Conservation (phyloP, 2,888 invertebrate species). For the Periphyllus acericola region DNA sequence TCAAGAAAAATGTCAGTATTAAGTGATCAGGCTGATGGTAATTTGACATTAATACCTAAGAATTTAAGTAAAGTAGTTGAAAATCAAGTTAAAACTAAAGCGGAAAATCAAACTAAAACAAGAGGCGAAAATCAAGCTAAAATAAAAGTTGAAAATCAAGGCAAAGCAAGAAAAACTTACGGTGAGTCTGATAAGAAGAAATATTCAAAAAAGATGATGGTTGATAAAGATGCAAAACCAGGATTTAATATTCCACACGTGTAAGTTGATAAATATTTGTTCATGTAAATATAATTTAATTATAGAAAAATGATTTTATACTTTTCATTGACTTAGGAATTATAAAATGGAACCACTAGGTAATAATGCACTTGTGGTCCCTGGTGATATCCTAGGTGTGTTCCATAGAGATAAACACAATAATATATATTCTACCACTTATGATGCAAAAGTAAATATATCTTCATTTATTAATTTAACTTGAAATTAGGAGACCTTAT, state of each 20-base stretch:
- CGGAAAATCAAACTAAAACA: too few species aligned
- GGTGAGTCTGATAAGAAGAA: constrained; percentile 20
- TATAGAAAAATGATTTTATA: background rate
- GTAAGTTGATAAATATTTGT: background rate
- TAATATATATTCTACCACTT: constrained; percentile 76
- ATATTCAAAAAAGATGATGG: background rate
- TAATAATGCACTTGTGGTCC: constrained; percentile 71
- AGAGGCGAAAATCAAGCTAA: too few species aligned
- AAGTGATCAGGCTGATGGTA: background rate
- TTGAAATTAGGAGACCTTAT: background rate
- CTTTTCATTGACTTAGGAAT: constrained; percentile 27
- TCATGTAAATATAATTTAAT: background rate
- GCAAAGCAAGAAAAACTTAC: constrained; percentile 8
- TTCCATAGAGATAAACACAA: constrained; percentile 83
- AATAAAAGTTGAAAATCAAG: too few species aligned
- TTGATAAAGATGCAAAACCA: background rate
- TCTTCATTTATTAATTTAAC: background rate
- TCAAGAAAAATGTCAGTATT: background rate
- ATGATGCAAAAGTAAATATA: constrained; percentile 82
- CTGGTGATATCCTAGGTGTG: constrained; percentile 88
- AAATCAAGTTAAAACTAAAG: too few species aligned
- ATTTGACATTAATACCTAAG: background rate
- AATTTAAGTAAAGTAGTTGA: too few species aligned
- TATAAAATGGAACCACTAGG: background rate
- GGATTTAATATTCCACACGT: background rate